A percentile compares a stretch with the other conserved stretches of the same genome.
Evolutionary conservation across 2,113 vertebrate species (phyloP).

Genomic region (Plecotus auritus): DNA sequence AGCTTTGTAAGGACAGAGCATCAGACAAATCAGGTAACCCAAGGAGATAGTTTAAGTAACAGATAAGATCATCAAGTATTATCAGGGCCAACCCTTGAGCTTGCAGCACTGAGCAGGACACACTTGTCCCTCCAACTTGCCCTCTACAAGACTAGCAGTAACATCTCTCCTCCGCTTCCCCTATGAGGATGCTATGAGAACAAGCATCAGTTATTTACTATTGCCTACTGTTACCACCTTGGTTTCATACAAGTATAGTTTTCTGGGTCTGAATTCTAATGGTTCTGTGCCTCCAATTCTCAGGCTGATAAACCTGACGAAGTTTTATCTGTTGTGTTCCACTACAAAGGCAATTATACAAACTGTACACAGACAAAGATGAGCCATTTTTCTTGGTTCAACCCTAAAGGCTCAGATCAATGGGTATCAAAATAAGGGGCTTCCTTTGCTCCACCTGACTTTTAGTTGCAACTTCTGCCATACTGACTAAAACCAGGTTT

Average conservation of each 20-base stretch:
- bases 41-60: not conserved
- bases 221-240: not conserved
- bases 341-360: not conserved
- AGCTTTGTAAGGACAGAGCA: not conserved
- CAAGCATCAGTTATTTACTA: not conserved
- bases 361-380: not conserved
- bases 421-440: not conserved
- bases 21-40: not conserved
- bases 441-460: not conserved
- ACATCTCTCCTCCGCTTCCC: not conserved
- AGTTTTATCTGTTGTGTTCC: not conserved
- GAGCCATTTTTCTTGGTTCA: not conserved
- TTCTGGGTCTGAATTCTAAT: not conserved
- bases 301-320: not conserved
- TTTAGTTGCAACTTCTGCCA: not conserved
- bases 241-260: not conserved
- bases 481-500: not conserved
- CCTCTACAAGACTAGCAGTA: not conserved
- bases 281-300: not conserved
- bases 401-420: not conserved
- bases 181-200: not conserved
- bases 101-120: not conserved
- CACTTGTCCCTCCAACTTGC: not conserved
- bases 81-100: not conserved
- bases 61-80: not conserved